phyloP scores from a whole-genome alignment of 2,797 vertebrate species.

The Onychomys arenicola region DNA sequence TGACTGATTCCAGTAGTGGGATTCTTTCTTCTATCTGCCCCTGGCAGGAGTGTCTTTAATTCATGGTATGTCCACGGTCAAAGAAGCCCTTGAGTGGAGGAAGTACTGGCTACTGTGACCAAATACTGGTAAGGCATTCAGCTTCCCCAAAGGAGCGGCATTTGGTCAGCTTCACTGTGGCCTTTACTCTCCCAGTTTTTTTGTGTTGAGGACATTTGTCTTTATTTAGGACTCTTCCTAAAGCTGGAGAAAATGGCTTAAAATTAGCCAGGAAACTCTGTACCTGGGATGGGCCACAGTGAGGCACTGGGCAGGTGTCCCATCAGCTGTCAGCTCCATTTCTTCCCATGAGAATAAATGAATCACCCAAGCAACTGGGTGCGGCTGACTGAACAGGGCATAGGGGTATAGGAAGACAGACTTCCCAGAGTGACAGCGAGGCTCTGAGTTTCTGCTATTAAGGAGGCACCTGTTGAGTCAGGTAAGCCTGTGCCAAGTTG shows the following conservation, averaged over 20 bases:
- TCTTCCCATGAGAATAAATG: background rate
- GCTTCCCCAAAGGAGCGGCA: background rate
- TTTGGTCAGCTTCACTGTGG: fast-evolving
- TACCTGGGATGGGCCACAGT: background rate
- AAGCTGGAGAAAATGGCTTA: background rate
- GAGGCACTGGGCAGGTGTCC: background rate
- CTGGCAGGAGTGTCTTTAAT: background rate
- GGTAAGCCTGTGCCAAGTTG: background rate
- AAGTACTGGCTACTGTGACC: fast-evolving
- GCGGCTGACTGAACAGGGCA: background rate
- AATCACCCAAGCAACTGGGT: background rate
- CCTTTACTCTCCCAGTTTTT: background rate
- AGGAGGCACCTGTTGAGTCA: background rate
- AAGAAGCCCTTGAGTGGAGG: background rate
- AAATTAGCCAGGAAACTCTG: no score
- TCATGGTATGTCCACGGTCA: fast-evolving
- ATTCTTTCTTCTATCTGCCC: background rate
- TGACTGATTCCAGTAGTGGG: fast-evolving
- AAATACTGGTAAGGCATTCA: background rate
- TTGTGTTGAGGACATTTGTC: background rate
- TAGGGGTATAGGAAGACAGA: fast-evolving
- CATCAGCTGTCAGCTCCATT: background rate
- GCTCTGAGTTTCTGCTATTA: background rate
- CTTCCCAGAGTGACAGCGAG: background rate
- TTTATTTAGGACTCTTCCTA: background rate